Percentiles rank a stretch among this genome's conserved stretches.
Evolutionary conservation across 2,113 vertebrate genomes (phyloP).

Genomic region (Peromyscus maniculatus): DNA sequence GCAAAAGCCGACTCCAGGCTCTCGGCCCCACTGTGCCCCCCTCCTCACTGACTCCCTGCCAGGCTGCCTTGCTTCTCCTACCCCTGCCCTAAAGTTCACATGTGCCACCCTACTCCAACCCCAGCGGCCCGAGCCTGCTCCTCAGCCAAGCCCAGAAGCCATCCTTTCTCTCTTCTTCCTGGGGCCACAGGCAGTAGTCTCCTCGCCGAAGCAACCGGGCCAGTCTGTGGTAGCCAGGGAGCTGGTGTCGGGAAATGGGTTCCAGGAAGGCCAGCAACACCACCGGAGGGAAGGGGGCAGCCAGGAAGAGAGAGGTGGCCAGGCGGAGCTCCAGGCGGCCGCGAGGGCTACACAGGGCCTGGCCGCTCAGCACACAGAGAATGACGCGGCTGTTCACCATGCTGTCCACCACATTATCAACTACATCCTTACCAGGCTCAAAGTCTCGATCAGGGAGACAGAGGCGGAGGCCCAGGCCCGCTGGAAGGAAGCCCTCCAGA

Average conservation of each 20-base stretch:
- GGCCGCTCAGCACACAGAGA: slow-evolving; percentile 18
- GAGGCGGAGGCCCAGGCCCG: not conserved
- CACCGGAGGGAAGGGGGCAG: not conserved
- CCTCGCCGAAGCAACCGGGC: slow-evolving; percentile 44
- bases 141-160: slow-evolving; percentile 58
- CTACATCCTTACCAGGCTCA: slow-evolving; percentile 60
- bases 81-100: not conserved
- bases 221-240: slow-evolving; percentile 32
- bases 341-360: not conserved
- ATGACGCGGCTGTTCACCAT: not conserved
- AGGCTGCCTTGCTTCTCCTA: not conserved
- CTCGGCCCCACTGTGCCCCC: not conserved
- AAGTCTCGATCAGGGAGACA: slow-evolving; percentile 58
- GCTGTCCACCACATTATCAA: slow-evolving; percentile 40
- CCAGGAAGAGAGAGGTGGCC: slow-evolving; percentile 47
- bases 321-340: slow-evolving; percentile 26
- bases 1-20: not conserved
- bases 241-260: slow-evolving; percentile 55
- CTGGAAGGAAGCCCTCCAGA: slow-evolving; percentile 12
- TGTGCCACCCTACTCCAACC: not conserved
- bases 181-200: slow-evolving; percentile 16
- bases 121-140: slow-evolving; percentile 29
- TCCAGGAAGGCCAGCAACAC: slow-evolving; percentile 65
- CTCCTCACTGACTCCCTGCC: not conserved
- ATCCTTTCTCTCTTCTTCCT: not conserved